These are phyloP conservation scores for Batillaria attramentaria DNA, from an alignment of 1,140 invertebrate species.

Conservation along the genomic window DNA sequence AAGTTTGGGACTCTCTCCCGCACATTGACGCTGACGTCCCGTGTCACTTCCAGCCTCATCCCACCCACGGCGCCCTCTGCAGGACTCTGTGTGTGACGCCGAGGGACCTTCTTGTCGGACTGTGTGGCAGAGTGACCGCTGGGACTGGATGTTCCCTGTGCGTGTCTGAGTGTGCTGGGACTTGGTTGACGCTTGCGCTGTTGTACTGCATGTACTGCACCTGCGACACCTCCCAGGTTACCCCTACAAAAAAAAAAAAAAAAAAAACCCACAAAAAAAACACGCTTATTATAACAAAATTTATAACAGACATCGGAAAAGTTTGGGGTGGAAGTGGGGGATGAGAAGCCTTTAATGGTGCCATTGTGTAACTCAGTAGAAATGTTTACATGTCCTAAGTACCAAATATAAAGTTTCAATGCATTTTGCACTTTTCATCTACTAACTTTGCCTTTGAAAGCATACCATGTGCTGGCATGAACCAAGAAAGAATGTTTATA, in stretches of 20 bases:
- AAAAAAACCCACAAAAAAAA: not conserved
- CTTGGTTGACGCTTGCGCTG: conserved; percentile 13
- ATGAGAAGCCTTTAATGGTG: too few species aligned
- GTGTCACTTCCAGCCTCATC: conserved; percentile 36
- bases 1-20: conserved; percentile 44
- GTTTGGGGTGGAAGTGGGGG: too few species aligned
- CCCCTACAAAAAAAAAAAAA: not conserved
- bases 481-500: too few species aligned
- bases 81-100: conserved; percentile 53
- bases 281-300: not conserved
- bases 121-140: not conserved
- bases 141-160: not conserved
- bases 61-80: conserved; percentile 30
- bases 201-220: not conserved
- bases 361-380: too few species aligned
- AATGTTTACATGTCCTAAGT: too few species aligned
- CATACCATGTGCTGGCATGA: too few species aligned
- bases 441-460: too few species aligned
- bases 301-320: not conserved
- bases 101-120: conserved; percentile 35
- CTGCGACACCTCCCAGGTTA: not conserved
- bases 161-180: not conserved
- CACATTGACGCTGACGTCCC: conserved; percentile 38
- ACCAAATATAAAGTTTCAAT: too few species aligned
- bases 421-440: too few species aligned